Evolutionary conservation across 2,888 invertebrate species (phyloP), one percentile per base, ranked within the genome.

Genomic region (Torymus aiolomorphi): DNA sequence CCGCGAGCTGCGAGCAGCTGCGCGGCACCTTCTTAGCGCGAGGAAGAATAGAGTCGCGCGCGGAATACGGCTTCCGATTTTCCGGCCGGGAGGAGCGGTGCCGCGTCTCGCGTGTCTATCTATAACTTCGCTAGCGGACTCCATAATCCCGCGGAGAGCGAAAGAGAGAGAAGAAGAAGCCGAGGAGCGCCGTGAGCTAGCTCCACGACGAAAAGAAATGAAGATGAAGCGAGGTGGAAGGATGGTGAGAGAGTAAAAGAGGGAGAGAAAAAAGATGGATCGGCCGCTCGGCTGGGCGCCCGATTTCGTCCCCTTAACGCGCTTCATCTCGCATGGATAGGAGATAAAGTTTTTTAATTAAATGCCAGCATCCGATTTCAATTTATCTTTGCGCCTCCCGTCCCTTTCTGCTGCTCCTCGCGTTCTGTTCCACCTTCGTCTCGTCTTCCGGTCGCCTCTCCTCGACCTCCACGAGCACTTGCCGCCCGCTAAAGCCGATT

Each of bases 301-400:
- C 66, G 78, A 76, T 80, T 82, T 74, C 61, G 70, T 66, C 70
- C 20, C 69, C 76, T 71, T 80, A 80, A 74, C 56, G 76, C 70
- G 76, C 66, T 76, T 79, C 80, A 77, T 82, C 70, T 75, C 51
- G 62, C 76, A 70, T 62, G 74, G 76, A 67, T 51, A 72, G 57
- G 69, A 83, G 82, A 83, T 84, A 82, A 87, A 88, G 86, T 88
- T 88, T 88, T 89, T 89, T 88, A 89, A 89, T 89, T 88, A 88
- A 88, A 88, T 86, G 85, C 84, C 78, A 84, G 85, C 86, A 86
- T 87, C 85, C 86, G 86, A 87, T 88, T 89, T 85, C 86, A 88
- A 88, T 88, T 88, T 87, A 87, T 88, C 87, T 87, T 86, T 85
- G 83, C 85, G 83, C 80, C 82, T 82, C 80, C 77, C 80, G 80